Conservation (phyloP, 1,140 invertebrate species). For the Heliconius congener region DNA sequence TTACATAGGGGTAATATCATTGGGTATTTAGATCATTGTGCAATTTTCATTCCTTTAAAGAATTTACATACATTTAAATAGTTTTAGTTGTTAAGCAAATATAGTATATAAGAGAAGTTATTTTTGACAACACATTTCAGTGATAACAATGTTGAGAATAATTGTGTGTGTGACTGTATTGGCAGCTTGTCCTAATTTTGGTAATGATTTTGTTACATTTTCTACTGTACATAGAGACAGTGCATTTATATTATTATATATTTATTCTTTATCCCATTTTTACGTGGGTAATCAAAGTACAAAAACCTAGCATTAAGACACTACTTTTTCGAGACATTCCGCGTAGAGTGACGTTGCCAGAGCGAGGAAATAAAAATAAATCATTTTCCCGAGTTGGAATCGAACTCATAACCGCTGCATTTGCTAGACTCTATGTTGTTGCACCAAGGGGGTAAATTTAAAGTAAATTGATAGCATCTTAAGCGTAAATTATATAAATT, state of each 20-base stretch:
- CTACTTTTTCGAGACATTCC: no score
- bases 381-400: no score
- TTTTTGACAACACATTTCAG: background rate
- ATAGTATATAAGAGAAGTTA: slow-evolving; percentile 5
- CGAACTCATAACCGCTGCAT: no score
- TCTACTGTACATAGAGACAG: background rate
- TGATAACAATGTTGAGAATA: slow-evolving; percentile 26
- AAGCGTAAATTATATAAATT: no score
- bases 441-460: no score
- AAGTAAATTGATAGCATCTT: no score
- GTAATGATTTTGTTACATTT: slow-evolving; percentile 23
- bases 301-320: background rate
- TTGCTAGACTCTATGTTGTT: no score
- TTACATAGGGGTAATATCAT: slow-evolving; percentile 37
- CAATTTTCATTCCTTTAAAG: background rate
- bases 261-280: no score
- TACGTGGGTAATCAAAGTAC: background rate
- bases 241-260: no score
- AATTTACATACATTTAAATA: slow-evolving; percentile 15
- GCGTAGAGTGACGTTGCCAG: no score
- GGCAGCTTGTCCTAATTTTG: slow-evolving; percentile 25
- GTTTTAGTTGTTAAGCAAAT: background rate
- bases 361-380: no score
- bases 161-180: slow-evolving; percentile 25
- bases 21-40: slow-evolving; percentile 44